Conservation (phyloP, 2,888 invertebrate species). For the Drosophila buzzatii region DNA sequence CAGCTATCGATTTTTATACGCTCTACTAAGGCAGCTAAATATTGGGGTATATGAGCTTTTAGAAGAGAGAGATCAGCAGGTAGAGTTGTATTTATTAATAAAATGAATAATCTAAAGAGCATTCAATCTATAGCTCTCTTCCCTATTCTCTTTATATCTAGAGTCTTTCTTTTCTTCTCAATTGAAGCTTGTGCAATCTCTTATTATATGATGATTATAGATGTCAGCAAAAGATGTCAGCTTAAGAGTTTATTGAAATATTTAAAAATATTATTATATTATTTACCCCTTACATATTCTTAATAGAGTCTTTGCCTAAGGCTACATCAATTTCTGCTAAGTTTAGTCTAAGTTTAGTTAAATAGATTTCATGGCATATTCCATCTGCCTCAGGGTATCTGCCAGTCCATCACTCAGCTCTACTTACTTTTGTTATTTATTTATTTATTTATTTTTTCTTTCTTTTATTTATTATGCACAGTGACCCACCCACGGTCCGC, state of each 20-base stretch:
- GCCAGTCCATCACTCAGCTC: background rate
- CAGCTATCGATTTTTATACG: slow-evolving; percentile 55
- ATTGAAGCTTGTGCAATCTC: no score
- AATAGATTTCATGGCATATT: background rate
- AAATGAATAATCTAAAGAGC: no score
- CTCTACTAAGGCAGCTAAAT: background rate
- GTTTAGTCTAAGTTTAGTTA: background rate
- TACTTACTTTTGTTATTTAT: background rate
- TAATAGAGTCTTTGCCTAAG: background rate
- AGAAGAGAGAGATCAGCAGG: no score
- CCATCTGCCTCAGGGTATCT: background rate
- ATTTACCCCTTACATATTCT: no score
- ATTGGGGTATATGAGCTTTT: background rate
- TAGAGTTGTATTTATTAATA: no score
- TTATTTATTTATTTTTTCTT: background rate
- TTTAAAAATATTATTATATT: no score
- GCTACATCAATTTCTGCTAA: background rate
- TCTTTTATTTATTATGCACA: slow-evolving; percentile 66
- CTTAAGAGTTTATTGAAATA: no score
- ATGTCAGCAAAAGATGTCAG: no score
- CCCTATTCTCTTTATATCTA: no score
- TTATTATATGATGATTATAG: no score
- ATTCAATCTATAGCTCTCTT: no score
- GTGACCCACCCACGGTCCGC: background rate
- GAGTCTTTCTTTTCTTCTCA: no score